Conservation (phyloP, 2,888 invertebrate genomes). For the Idaea biselata region DNA sequence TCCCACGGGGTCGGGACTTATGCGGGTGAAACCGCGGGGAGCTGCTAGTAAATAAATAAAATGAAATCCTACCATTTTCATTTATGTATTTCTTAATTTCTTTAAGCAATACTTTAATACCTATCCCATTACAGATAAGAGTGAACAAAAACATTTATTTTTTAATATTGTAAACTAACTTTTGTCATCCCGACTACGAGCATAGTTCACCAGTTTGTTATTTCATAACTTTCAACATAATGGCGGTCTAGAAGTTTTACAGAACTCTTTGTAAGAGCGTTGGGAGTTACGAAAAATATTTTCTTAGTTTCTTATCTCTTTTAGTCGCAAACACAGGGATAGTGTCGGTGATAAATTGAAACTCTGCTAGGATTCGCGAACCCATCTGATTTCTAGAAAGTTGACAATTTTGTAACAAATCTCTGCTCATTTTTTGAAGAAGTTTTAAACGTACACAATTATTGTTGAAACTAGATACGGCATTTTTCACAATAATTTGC, state of each 20-base stretch:
- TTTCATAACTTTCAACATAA: not conserved
- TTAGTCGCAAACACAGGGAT: not conserved
- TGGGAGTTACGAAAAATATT: not conserved
- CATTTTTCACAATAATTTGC: too few relatives aligned
- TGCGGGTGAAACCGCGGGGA: too few relatives aligned
- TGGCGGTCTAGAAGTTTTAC: not conserved
- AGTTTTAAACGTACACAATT: too few relatives aligned
- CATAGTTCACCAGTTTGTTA: not conserved
- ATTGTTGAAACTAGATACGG: too few relatives aligned
- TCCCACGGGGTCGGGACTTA: too few relatives aligned
- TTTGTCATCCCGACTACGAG: not conserved
- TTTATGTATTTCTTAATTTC: too few relatives aligned
- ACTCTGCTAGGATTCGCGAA: not conserved
- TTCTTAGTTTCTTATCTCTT: not conserved
- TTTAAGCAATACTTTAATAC: too few relatives aligned
- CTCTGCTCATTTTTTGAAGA: not conserved
- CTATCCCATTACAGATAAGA: not conserved
- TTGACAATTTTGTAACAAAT: not conserved
- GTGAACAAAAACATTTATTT: not conserved
- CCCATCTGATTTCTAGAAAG: not conserved
- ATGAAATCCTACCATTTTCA: too few relatives aligned
- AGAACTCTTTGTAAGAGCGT: not conserved
- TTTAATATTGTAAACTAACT: not conserved
- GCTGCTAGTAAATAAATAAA: too few relatives aligned
- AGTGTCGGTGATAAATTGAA: not conserved